Evolutionary conservation across 2,113 vertebrate species (phyloP).

Genomic region (Panthera tigris): DNA sequence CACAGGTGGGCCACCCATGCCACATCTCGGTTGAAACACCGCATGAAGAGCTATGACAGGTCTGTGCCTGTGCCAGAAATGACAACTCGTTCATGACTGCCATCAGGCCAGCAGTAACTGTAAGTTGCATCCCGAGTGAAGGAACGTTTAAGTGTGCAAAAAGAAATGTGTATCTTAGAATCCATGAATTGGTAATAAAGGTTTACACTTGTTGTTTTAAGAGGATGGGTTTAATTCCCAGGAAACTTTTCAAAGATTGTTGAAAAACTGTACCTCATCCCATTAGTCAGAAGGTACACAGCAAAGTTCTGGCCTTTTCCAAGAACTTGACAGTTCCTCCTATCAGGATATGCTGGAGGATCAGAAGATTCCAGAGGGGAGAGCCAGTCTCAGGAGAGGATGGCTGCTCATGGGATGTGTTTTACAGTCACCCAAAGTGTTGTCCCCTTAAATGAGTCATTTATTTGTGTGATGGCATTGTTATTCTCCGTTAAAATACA

Average conservation of each 20-base stretch:
- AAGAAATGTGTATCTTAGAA: background rate
- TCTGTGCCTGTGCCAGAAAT: too few species aligned
- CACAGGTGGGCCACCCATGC: background rate
- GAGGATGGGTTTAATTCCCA: background rate
- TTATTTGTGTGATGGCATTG: background rate
- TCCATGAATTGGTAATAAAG: background rate
- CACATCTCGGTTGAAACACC: background rate
- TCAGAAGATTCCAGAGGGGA: background rate
- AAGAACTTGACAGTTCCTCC: background rate
- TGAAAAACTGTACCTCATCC: background rate
- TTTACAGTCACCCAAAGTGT: background rate
- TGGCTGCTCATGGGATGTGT: rapidly evolving
- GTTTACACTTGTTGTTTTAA: background rate
- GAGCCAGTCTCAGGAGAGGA: background rate
- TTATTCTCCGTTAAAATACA: constrained; percentile 28
- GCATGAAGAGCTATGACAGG: background rate
- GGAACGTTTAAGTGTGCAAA: background rate
- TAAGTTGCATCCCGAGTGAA: background rate
- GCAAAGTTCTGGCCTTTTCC: background rate
- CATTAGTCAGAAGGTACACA: background rate
- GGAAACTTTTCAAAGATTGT: background rate
- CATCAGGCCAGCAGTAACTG: background rate
- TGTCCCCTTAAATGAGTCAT: background rate
- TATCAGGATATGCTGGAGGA: background rate
- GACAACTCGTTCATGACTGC: background rate